phyloP scores from a whole-genome alignment of 2,113 vertebrate genomes.

The Equus przewalskii region DNA sequence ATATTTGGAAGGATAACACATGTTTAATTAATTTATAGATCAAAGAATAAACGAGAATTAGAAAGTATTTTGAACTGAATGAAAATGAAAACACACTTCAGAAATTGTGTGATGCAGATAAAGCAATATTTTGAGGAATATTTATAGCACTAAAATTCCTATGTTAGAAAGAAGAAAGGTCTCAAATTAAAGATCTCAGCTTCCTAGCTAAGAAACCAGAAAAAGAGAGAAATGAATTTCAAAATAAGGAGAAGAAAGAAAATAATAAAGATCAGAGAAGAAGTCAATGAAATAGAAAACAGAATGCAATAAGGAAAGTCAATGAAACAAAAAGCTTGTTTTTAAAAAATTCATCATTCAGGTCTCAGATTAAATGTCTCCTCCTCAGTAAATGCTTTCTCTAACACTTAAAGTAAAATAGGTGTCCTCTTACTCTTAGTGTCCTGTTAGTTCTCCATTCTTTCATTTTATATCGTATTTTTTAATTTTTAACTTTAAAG shows the following conservation, averaged over 20 bases:
- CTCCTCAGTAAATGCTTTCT: neutral
- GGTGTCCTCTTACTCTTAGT: neutral
- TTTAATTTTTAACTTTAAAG: neutral
- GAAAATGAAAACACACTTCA: conserved; percentile 11
- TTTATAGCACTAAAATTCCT: neutral
- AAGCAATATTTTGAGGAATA: neutral
- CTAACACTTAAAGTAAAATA: neutral
- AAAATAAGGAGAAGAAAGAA: neutral
- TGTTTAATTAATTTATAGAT: neutral
- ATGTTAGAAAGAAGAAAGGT: neutral
- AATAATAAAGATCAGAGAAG: neutral
- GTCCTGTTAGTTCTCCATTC: neutral
- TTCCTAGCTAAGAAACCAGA: neutral
- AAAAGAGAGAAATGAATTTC: neutral
- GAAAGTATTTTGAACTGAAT: neutral
- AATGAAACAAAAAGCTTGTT: neutral
- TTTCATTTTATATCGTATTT: neutral
- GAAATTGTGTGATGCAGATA: neutral
- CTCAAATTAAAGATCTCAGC: neutral
- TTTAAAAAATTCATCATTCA: neutral
- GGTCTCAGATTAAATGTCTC: neutral
- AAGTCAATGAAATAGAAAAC: neutral
- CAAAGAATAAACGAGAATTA: neutral
- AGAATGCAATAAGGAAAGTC: neutral
- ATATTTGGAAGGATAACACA: neutral